Conservation (phyloP, 2,113 vertebrate species). For the Scomber colias region DNA sequence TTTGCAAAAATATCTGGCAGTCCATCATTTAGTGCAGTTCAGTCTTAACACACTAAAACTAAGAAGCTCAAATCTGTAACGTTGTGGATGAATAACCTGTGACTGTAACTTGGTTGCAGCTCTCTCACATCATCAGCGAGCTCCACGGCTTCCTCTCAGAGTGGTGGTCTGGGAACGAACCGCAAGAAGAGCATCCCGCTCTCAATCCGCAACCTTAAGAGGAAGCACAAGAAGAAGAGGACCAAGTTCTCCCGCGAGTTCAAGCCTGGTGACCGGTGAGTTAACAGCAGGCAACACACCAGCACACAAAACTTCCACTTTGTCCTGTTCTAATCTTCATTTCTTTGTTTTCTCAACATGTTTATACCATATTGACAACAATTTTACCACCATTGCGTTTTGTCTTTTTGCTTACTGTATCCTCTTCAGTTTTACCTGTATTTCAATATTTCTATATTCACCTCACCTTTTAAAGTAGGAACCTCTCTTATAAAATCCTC, state of each 20-base stretch:
- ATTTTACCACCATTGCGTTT: background rate
- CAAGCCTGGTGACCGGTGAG: conserved; percentile 95
- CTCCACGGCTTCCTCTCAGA: conserved; percentile 96
- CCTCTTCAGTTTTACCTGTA: background rate
- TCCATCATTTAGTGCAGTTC: too few relatives aligned
- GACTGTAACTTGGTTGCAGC: conserved; percentile 62
- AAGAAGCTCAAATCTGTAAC: too few relatives aligned
- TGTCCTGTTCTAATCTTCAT: background rate
- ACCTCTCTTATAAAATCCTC: too few relatives aligned
- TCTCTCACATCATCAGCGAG: conserved; percentile 97
- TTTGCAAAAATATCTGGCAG: too few relatives aligned
- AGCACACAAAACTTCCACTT: too few relatives aligned
- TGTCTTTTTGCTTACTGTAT: background rate
- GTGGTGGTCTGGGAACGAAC: conserved; percentile 87
- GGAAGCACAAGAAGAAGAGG: conserved; percentile 99
- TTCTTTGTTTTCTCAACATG: too few relatives aligned
- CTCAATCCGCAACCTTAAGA: conserved; percentile 96
- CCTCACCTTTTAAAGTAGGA: too few relatives aligned
- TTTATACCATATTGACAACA: too few relatives aligned
- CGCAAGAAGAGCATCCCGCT: conserved; percentile 97
- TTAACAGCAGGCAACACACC: background rate
- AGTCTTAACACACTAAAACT: too few relatives aligned
- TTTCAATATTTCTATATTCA: background rate
- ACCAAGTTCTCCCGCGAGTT: conserved; percentile 95
- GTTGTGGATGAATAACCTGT: too few relatives aligned